Conservation (phyloP, 2,113 vertebrate species). For the Eretmochelys imbricata region DNA sequence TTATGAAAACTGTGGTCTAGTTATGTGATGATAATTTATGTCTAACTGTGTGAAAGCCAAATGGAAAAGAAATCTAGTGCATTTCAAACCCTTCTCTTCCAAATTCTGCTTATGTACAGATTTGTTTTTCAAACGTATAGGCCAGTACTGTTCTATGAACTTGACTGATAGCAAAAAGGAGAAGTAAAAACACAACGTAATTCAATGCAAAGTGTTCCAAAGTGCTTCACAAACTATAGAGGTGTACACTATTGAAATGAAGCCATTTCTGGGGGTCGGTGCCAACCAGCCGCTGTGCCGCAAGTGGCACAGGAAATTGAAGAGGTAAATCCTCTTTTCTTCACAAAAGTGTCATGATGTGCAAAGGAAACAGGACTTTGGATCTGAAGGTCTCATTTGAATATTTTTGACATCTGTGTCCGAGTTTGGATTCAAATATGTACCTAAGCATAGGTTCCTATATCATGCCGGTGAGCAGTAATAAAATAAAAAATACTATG, state of each 20-base stretch:
- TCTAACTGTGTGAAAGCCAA: background rate
- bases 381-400: background rate
- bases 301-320: background rate
- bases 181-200: background rate
- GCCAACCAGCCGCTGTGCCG: background rate
- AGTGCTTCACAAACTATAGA: background rate
- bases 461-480: background rate
- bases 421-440: background rate
- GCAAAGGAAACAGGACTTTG: background rate
- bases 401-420: background rate
- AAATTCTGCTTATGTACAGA: background rate
- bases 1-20: background rate
- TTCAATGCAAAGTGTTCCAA: background rate
- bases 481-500: background rate
- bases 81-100: background rate
- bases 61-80: background rate
- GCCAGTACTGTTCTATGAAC: background rate
- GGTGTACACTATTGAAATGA: rapidly evolving
- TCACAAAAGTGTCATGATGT: background rate
- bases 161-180: background rate
- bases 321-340: background rate
- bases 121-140: background rate
- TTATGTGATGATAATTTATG: background rate
- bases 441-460: background rate
- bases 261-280: background rate